Evolutionary conservation across 1,140 invertebrate genomes (phyloP), one percentile per base, ranked within the genome.

Genomic region (Pararge aegeria): DNA sequence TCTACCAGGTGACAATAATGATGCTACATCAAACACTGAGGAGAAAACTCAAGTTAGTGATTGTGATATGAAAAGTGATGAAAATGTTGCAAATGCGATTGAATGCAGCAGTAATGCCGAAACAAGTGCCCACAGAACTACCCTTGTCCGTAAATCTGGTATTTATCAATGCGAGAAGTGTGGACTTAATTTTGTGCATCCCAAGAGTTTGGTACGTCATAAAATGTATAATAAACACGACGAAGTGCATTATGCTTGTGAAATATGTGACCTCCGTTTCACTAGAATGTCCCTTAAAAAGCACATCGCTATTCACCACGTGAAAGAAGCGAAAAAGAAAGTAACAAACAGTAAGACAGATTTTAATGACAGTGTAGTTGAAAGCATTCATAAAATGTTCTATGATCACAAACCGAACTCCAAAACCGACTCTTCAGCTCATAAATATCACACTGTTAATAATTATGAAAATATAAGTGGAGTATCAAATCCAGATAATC

Each of bases 251-350:
- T 40, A 30, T 5, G 30, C 21, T 0, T 64, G 61, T n/a, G 9
- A 7, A 0, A 24, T 42, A 34, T 64, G 61, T n/a, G 24, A 21
- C 3, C 16, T 64, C 10, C n/a, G n/a, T 40, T 64, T 64, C 24
- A 55, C 55, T 0, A 20, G 21, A 12, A 55, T 19, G 9, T 29
- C 51, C 1, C 15, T 64, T 0, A 58, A 6, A 12, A 19, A 16
- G 1, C 42, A 46, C 10, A 4, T 20, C 18, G 2, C 0, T 7
- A 20, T 46, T 20, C 42, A 46, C 10, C 42, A 46, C 10, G n/a
- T n/a, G n/a, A 46, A 20, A 12, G 13, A 42, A 5, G 1, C 2
- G 4, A 42, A 5, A 42, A 7, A 42, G 12, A 42, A 42, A 18
- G 5, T 5, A 0, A 42, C 5, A 24, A 24, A 24, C 24, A 24